Evolutionary conservation across 2,888 invertebrate genomes (phyloP), one percentile per base, ranked within the genome.

Genomic region (Himalopsyche japonica): DNA sequence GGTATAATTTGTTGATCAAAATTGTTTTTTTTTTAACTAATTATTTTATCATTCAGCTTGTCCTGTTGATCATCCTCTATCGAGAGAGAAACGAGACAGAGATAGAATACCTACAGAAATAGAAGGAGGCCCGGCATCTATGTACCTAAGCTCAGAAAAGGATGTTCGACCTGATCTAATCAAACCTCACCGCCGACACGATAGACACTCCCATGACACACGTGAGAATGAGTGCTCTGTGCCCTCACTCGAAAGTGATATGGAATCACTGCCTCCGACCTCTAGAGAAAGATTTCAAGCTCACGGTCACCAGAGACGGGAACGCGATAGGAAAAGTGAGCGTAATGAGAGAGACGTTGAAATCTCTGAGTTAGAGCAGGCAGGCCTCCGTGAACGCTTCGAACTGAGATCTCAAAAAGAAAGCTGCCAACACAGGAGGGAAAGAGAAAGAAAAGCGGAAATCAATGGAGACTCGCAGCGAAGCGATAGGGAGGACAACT

Each of bases 11-110:
- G 32, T 32, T 32, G 3, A 32, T 3, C 18, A 7, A 3, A 43
- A 15, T 3, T 37, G 57, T 64, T 82, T 34, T 8, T 15, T 10
- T 30, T 20, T 76, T 24, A 12, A 79, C 64, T 8, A n/a, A 32
- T 48, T 76, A 57, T 10, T 79, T 48, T 76, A 47, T 57, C 43
- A 76, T 70, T 83, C 70, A 82, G 83, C 82, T 30, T 76, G 82
- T 79, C 79, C 30, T 43, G 84, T 76, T 47, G 87, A 87, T 57
- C 85, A 86, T 30, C 86, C 83, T 18, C 64, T 86, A 30, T 70
- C 86, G 57, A 64, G 86, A 32, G 87, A 87, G 37, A 79, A 84
- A 49, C 79, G 87, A 87, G 49, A 85, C 80, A 76, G 82, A 47
- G 82, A 82, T 7, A 82, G 82, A 34, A 86, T 83, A 30, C 82